Percentiles rank a stretch among this genome's conserved stretches.
phyloP scores from a whole-genome alignment of 30 jellyfish, hydroid and myxozoan species.

The Aurelia sp. region DNA sequence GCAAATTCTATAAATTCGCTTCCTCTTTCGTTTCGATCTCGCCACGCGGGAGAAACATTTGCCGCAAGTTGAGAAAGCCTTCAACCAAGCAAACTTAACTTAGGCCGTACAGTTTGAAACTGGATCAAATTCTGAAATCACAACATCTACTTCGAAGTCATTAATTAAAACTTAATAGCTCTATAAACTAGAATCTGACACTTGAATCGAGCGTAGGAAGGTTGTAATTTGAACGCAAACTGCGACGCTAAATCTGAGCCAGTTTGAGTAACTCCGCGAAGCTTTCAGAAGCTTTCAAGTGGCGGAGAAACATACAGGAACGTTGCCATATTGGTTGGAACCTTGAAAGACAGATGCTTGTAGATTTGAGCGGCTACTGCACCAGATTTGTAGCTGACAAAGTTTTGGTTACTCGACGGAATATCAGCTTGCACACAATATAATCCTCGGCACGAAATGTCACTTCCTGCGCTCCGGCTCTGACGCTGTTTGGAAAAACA shows the following conservation, averaged over 20 bases:
- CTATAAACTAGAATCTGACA: conserved; percentile 49
- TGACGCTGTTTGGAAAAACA: conserved; percentile 16
- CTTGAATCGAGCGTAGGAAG: conserved; percentile 17
- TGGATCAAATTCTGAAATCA: not conserved
- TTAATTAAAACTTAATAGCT: conserved; percentile 24
- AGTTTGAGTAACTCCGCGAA: too few relatives aligned
- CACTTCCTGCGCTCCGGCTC: conserved; percentile 12
- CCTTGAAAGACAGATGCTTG: not conserved
- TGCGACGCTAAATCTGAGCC: not conserved
- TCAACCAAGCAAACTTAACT: too few relatives aligned
- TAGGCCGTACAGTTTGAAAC: too few relatives aligned
- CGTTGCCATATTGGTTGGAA: not conserved
- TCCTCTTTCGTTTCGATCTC: too few relatives aligned
- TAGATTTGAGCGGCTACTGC: not conserved
- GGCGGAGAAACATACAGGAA: not conserved
- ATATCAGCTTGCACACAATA: conserved; percentile 12
- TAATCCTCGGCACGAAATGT: conserved; percentile 27
- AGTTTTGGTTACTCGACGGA: conserved; percentile 26
- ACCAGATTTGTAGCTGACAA: conserved; percentile 9
- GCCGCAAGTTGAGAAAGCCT: too few relatives aligned
- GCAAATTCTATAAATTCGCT: too few relatives aligned
- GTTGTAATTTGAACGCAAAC: conserved; percentile 12
- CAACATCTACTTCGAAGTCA: conserved; percentile 19
- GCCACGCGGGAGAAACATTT: too few relatives aligned
- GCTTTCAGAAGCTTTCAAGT: not conserved